Percentiles rank a stretch among this genome's conserved stretches.
Conservation (phyloP, 2,797 vertebrate species). For the Otus scops region DNA sequence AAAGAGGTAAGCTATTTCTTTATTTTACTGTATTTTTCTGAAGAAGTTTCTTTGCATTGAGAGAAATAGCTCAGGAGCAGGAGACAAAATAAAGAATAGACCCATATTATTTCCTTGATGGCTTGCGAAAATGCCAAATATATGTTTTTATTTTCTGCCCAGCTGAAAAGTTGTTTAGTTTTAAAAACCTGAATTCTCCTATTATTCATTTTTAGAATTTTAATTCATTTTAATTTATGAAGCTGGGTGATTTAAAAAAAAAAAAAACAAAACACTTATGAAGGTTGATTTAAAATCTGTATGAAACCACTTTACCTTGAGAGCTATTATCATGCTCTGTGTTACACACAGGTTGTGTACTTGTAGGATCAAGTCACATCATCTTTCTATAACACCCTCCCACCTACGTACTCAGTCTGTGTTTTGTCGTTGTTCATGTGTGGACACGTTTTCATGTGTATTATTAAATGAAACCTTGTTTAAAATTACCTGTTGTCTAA, state of each 20-base stretch:
- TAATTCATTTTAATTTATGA: slow-evolving; percentile 21
- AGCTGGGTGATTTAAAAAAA: neutral
- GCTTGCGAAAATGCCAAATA: slow-evolving; percentile 51
- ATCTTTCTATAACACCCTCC: neutral
- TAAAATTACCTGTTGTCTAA: neutral
- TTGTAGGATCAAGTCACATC: neutral
- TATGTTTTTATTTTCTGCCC: slow-evolving; percentile 62
- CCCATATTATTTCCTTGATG: slow-evolving; percentile 9
- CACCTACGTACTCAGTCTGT: neutral
- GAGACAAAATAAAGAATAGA: slow-evolving; percentile 27
- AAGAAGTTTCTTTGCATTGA: neutral
- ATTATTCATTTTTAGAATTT: slow-evolving; percentile 47
- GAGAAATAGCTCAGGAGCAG: neutral
- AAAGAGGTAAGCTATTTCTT: neutral
- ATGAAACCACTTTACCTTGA: neutral
- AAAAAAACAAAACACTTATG: neutral
- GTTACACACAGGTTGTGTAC: neutral
- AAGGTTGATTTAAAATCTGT: neutral
- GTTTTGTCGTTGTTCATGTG: neutral
- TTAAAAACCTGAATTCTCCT: slow-evolving; percentile 53
- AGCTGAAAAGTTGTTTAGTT: slow-evolving; percentile 57
- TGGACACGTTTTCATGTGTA: neutral
- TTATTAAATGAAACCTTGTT: neutral
- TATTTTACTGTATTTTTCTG: neutral
- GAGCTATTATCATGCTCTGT: neutral